These are phyloP conservation scores for Cherax quadricarinatus DNA, from an alignment of 1,140 invertebrate species.

Conservation along the genomic window DNA sequence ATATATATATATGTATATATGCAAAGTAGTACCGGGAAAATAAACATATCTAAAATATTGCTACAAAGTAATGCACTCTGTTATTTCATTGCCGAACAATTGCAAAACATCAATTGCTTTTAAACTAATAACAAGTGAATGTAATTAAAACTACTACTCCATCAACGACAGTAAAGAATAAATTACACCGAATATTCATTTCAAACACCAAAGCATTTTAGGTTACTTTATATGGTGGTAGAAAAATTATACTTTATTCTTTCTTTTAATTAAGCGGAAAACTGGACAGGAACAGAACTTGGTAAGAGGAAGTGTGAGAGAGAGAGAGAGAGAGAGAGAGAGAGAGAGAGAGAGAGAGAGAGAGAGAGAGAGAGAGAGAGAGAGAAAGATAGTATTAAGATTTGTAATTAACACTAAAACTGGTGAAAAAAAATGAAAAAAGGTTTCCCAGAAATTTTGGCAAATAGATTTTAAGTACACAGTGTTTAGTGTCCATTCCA, in stretches of 20 bases:
- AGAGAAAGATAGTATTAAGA: too few relatives aligned
- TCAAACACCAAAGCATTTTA: background rate
- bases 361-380: too few relatives aligned
- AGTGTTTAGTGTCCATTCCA: too few relatives aligned
- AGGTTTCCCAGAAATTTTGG: too few relatives aligned
- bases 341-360: background rate
- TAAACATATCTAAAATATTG: background rate
- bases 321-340: background rate
- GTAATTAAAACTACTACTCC: background rate
- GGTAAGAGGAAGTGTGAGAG: background rate
- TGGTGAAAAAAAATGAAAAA: too few relatives aligned
- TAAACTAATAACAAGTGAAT: slow-evolving; percentile 14
- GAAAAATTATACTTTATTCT: background rate
- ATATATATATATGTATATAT: slow-evolving; percentile 8
- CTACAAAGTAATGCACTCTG: background rate
- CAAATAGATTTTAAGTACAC: too few relatives aligned
- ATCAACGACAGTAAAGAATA: slow-evolving; percentile 9
- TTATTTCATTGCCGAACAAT: slow-evolving; percentile 12
- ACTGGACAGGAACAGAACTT: background rate
- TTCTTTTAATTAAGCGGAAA: background rate
- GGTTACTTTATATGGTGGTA: background rate
- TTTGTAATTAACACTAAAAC: too few relatives aligned
- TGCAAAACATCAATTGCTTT: slow-evolving; percentile 12
- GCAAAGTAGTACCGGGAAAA: background rate
- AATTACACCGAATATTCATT: background rate